Evolutionary conservation across 2,888 invertebrate genomes (phyloP).

Genomic region (Philereme transversata): DNA sequence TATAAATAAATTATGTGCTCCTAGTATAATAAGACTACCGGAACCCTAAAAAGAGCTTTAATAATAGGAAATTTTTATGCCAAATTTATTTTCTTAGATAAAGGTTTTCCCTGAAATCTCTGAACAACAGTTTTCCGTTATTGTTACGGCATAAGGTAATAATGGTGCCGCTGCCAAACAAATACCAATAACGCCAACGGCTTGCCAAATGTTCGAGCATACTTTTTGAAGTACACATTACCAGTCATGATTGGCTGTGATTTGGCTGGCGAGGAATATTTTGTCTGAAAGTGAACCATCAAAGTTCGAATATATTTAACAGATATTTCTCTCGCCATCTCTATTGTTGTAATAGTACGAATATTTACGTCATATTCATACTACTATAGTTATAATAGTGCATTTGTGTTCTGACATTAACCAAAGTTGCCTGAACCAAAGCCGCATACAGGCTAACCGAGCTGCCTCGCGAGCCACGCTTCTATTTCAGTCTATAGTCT

Average conservation of each 20-base stretch:
- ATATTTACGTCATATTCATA: background rate
- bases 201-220: slow-evolving; percentile 10
- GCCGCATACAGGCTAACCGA: too few relatives aligned
- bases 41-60: too few relatives aligned
- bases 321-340: too few relatives aligned
- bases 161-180: slow-evolving; percentile 9
- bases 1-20: too few relatives aligned
- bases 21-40: too few relatives aligned
- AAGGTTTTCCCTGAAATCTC: background rate
- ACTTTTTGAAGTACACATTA: slow-evolving; percentile 4
- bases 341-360: too few relatives aligned
- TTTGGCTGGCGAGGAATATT: background rate
- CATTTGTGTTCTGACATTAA: too few relatives aligned
- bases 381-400: too few relatives aligned
- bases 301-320: too few relatives aligned
- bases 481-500: too few relatives aligned
- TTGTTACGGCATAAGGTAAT: slow-evolving; percentile 7
- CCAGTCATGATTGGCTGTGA: background rate
- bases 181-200: slow-evolving; percentile 10
- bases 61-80: background rate
- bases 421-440: too few relatives aligned
- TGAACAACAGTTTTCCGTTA: slow-evolving; percentile 12
- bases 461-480: too few relatives aligned
- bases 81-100: background rate
- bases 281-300: background rate